Evolutionary conservation across 2,113 vertebrate genomes (phyloP).

Genomic region (Poicephalus meyeri): DNA sequence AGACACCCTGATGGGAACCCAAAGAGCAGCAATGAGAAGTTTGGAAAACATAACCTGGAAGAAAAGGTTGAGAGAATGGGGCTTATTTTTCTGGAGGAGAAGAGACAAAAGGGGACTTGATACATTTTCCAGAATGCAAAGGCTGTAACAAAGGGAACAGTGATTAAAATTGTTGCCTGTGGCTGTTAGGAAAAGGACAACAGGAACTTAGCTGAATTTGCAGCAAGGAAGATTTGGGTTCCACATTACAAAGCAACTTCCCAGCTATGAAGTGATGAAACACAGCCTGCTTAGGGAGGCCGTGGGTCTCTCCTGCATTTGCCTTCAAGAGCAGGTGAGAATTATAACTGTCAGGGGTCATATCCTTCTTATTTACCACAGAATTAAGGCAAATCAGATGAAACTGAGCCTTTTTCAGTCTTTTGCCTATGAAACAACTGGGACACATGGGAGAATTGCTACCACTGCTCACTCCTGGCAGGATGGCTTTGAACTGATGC

Average conservation of each 20-base stretch:
- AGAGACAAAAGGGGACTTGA: neutral
- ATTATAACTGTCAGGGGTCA: neutral
- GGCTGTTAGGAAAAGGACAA: conserved; percentile 25
- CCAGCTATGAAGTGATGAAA: neutral
- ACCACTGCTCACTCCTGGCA: neutral
- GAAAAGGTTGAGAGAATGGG: neutral
- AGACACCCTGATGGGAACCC: neutral
- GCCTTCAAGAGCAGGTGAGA: neutral
- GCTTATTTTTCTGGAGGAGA: neutral
- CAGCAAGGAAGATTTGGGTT: neutral
- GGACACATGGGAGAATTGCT: neutral
- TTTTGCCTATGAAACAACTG: neutral
- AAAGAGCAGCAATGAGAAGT: neutral
- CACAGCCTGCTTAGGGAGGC: neutral
- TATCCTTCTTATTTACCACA: neutral
- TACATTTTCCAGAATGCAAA: conserved; percentile 19
- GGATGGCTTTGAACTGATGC: neutral
- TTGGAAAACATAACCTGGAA: conserved; percentile 6
- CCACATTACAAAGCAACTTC: neutral
- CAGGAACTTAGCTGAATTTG: conserved; percentile 31
- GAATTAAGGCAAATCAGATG: neutral
- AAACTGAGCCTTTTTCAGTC: neutral
- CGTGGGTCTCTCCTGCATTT: neutral
- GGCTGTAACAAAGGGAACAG: neutral
- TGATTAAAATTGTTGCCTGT: neutral